Evolutionary conservation across 2,888 invertebrate species (phyloP), one percentile per base, ranked within the genome.

Genomic region (Drosophila hawaiiensis): DNA sequence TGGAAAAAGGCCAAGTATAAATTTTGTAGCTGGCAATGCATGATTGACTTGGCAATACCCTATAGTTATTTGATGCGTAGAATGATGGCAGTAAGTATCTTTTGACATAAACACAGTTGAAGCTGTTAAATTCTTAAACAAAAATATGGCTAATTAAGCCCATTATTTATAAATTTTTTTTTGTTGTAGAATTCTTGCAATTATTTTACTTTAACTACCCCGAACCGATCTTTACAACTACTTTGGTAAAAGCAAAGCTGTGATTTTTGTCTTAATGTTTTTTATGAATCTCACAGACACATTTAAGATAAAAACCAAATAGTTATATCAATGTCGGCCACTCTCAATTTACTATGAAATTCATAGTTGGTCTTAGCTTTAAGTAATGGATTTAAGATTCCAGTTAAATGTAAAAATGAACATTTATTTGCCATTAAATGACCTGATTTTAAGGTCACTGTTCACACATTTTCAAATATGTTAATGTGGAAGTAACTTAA

Each of bases 11-110:
- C 50, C 63, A 39, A 67, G 53, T 54, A 52, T 47, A 28, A 28
- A 35, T 61, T 31, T 47, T 12, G 28, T 14, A 10, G 47, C 22
- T 37, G 25, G 0, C 1, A 28, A 6, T 19, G 35, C 16, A 29
- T 52, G 52, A 31, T 49, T 31, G 52, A 61, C 70, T 66, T 25
- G 16, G 16, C n/a, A 0, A 76, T 80, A 53, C 81, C 66, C 67
- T 68, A 53, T 25, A 61, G 22, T 9, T 37, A 43, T 47, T 47
- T 16, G 2, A 47, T 25, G 16, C 9, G 47, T 25, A 7, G 22
- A 5, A 10, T 19, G 1, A 7, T 16, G 0, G 7, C 16, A 16
- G 3, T 1, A 25, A 16, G 25, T 47, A 47, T 3, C 3, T 9
- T 37, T 6, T 6, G 6, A 37, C 16, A 37, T 37, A 14, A 7